These are phyloP conservation scores for Rhea pennata DNA, from an alignment of 2,113 vertebrate genomes.

Conservation along the genomic window DNA sequence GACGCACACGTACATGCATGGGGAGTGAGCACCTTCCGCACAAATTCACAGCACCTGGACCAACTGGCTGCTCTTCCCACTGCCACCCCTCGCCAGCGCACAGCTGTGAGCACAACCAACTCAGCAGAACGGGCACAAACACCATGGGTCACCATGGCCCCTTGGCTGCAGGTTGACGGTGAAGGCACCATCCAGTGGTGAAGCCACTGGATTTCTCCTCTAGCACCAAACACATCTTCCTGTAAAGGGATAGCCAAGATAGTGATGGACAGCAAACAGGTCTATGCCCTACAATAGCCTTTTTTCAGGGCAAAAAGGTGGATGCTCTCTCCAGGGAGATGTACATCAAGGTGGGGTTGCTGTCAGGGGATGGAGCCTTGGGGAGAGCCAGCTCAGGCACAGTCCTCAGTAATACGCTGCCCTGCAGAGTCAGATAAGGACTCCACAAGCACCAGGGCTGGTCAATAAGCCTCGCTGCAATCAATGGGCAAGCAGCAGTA, in stretches of 20 bases:
- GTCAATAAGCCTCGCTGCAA: slow-evolving; percentile 32
- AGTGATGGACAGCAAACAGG: not conserved
- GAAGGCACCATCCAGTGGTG: too few species aligned
- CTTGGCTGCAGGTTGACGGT: not conserved
- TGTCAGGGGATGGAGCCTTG: not conserved
- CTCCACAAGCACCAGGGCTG: not conserved
- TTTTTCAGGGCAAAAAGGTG: not conserved
- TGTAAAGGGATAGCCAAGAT: not conserved
- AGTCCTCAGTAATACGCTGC: not conserved
- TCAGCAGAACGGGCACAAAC: not conserved
- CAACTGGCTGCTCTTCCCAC: not conserved
- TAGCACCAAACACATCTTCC: not conserved
- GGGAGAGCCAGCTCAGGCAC: not conserved
- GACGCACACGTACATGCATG: rapidly evolving
- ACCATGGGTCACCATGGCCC: not conserved
- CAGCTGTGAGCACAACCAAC: not conserved
- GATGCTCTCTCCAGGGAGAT: not conserved
- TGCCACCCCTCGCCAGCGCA: not conserved
- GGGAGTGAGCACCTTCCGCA: not conserved
- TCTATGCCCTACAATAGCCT: rapidly evolving
- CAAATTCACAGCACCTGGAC: not conserved
- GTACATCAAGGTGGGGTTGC: not conserved
- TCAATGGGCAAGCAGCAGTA: slow-evolving; percentile 49
- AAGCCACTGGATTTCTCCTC: rapidly evolving
- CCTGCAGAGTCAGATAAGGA: slow-evolving; percentile 17